Conservation (phyloP, 2,113 vertebrate genomes). For the Seriola rivoliana region DNA sequence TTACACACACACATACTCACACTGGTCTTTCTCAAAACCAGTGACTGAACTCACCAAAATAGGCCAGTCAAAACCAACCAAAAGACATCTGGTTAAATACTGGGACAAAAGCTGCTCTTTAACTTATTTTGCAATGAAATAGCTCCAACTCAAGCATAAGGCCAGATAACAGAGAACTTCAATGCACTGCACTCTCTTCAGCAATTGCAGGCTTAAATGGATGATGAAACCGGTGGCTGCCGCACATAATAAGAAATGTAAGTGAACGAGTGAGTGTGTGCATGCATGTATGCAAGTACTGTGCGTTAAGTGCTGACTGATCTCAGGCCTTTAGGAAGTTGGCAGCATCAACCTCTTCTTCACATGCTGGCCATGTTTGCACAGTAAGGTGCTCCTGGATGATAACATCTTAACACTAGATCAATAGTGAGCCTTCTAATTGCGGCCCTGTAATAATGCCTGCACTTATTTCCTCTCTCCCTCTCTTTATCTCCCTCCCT, state of each 20-base stretch:
- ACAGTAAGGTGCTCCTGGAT: slow-evolving; percentile 16
- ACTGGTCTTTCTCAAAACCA: slow-evolving; percentile 54
- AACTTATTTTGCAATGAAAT: slow-evolving; percentile 50
- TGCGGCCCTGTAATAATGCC: slow-evolving; percentile 10
- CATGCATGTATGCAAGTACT: background rate
- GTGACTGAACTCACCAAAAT: slow-evolving; percentile 62
- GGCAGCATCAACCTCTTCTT: slow-evolving; percentile 4
- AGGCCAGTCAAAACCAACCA: slow-evolving; percentile 53
- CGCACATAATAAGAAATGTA: slow-evolving; percentile 23
- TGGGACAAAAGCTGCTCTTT: slow-evolving; percentile 61
- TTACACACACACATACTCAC: slow-evolving; percentile 47
- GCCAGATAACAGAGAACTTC: slow-evolving; percentile 13
- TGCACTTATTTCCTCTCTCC: slow-evolving; percentile 20
- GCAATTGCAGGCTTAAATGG: background rate
- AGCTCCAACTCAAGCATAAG: slow-evolving; percentile 30
- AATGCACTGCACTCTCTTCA: slow-evolving; percentile 4
- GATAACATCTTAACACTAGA: slow-evolving; percentile 14
- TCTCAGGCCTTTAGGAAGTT: slow-evolving; percentile 17
- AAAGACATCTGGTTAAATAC: slow-evolving; percentile 71
- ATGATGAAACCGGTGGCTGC: slow-evolving; percentile 19
- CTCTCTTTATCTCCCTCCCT: slow-evolving; percentile 4
- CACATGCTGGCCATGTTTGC: background rate
- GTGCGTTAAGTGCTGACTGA: background rate
- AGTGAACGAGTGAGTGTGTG: background rate
- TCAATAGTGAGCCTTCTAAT: slow-evolving; percentile 4